These are phyloP conservation scores for Gryon sp. DNA, from an alignment of 1,140 invertebrate genomes.

Conservation along the genomic window DNA sequence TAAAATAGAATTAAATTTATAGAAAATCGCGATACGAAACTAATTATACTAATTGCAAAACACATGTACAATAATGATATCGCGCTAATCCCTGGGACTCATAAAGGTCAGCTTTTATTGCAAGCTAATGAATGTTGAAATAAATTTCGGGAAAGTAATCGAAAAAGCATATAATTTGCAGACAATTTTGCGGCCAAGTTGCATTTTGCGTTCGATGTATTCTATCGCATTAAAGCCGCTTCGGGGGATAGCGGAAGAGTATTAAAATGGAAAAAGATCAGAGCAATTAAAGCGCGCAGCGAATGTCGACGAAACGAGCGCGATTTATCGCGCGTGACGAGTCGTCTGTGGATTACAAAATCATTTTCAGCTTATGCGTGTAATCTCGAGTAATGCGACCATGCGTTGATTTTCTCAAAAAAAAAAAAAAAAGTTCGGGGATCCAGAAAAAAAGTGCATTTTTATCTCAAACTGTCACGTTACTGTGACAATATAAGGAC, in stretches of 20 bases:
- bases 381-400: constrained; percentile 60
- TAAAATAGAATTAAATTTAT: too few species aligned
- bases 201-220: constrained; percentile 34
- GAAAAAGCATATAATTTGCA: constrained; percentile 31
- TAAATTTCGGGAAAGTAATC: constrained; percentile 30
- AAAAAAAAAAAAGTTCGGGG: constrained; percentile 31
- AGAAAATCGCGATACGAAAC: too few species aligned
- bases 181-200: constrained; percentile 34
- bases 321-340: constrained; percentile 60
- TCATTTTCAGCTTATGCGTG: constrained; percentile 62
- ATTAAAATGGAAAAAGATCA: constrained; percentile 60
- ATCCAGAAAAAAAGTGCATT: too few species aligned
- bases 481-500: constrained; percentile 21
- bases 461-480: too few species aligned
- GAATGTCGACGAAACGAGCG: constrained; percentile 41
- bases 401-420: constrained; percentile 47
- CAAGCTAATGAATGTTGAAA: constrained; percentile 3
- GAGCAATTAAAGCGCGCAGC: constrained; percentile 49
- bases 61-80: too few species aligned
- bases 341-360: constrained; percentile 60
- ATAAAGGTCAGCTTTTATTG: background rate
- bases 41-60: too few species aligned
- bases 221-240: constrained; percentile 16
- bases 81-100: too few species aligned
- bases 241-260: background rate